Evolutionary conservation across 2,888 invertebrate species (phyloP), one percentile per base, ranked within the genome.

Genomic region (Morinoia aosen): DNA sequence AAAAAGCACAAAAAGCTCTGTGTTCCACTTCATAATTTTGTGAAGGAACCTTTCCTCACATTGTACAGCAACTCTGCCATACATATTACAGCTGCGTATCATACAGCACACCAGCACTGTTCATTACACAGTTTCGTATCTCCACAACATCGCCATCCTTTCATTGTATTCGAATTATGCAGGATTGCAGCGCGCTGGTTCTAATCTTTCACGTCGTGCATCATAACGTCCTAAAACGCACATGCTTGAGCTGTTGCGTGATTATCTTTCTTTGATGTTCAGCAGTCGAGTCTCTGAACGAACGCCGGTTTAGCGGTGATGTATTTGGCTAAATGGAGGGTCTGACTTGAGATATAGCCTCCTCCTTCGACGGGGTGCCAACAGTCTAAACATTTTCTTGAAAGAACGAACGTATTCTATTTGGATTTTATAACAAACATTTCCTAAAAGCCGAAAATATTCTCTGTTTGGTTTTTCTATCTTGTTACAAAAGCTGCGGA

Each of bases 191-290:
- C 16, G 25, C 76, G 16, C 33, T 10, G 16, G 10, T 76, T 76
- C 76, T 76, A 76, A 76, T 76, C 76, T 76, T 76, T 33, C 33
- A 76, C 0, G 76, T 76, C 76, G 76, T 76, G 76, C 7, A 33
- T 76, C 76, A 25, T 76, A 2, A 33, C 10, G 76, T 76, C 76
- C 76, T 76, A 33, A 16, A 76, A 76, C 76, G 76, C 19, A 33
- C 76, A 76, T 76, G 76, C 76, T 76, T 76, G 76, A 76, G 76
- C 33, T 76, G 76, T 33, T 76, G 76, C 76, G 25, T 76, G 25
- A 76, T 76, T 76, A 76, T 76, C 76, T 19, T 76, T 76, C 76
- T 76, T 76, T 76, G 76, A 76, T 76, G 76, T 76, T 76, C 48
- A 61, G 61, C 61, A 16, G 61, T 61, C 12, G 61, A 16, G 33